Evolutionary conservation across 2,113 vertebrate species (phyloP), one percentile per base, ranked within the genome.

Genomic region (Cyanoderma ruficeps): DNA sequence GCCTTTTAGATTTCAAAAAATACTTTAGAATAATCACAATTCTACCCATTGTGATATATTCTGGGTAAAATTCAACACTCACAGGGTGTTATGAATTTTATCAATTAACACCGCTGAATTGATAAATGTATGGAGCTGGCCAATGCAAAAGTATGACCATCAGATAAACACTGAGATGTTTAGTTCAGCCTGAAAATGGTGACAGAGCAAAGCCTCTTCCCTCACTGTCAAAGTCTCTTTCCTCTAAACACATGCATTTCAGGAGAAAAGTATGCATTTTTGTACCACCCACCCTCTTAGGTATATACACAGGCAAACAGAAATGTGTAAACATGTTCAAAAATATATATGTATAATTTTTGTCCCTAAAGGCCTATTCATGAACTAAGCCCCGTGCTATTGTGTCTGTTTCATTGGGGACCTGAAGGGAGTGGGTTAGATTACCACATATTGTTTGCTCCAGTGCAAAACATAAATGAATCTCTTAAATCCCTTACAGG

Each of bases 311-410:
- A 35, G 11, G 2, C 27, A 46, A 67, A 82, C 5, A 59, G 41
- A n/a, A 44, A 75, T 1, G 0, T 33, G 2, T 11, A 81, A 78
- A 35, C 7, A 42, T 0, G 4, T 28, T 87, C 3, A 74, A 79
- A 87, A 78, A n/a, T 19, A 52, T 9, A 21, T 13, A 0, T 77
- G 13, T 68, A 7, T 1, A 31, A 14, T 4, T 78, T 72, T 63
- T 46, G 6, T 49, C 30, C 21, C 7, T 35, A 19, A 57, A 74
- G 6, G 6, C 11, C 24, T 41, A 6, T 5, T 4, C 4, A 35
- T 56, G 10, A 55, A 19, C 4, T 37, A 22, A 64, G 1, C 3
- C 20, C 6, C 2, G 0, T 41, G 25, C 6, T 59, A 50, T 6
- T 57, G 31, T 46, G 4, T 9, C 23, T 60, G 2, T 52, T 83